A percentile compares a stretch with the other conserved stretches of the same genome.
phyloP scores from a whole-genome alignment of 2,113 vertebrate genomes.

The Rhea pennata region DNA sequence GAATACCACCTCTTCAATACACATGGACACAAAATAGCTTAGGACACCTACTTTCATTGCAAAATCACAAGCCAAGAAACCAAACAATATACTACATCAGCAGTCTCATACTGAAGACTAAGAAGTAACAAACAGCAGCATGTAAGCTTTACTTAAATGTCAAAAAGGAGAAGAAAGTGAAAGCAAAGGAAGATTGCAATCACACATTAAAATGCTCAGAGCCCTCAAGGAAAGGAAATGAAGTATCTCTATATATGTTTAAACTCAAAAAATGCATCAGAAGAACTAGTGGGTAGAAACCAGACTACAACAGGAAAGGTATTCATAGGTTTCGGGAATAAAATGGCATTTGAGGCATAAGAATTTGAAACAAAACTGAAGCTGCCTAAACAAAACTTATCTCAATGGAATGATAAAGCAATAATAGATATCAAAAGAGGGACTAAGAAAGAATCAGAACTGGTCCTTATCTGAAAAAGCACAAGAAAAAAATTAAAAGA shows the following conservation, averaged over 20 bases:
- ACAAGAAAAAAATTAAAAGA: background rate
- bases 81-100: background rate
- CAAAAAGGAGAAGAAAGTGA: background rate
- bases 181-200: background rate
- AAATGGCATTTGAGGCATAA: background rate
- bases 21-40: background rate
- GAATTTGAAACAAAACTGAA: background rate
- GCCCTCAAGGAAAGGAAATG: background rate
- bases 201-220: background rate
- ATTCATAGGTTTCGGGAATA: background rate
- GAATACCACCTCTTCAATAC: background rate
- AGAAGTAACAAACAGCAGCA: background rate
- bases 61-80: background rate
- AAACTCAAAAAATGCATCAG: background rate
- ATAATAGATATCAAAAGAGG: background rate
- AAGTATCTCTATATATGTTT: background rate
- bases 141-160: rapidly evolving
- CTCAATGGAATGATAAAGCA: background rate
- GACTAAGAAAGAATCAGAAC: background rate
- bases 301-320: background rate
- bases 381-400: background rate
- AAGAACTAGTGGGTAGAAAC: background rate
- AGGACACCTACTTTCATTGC: background rate
- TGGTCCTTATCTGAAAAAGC: background rate
- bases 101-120: background rate